A percentile compares a stretch with the other conserved stretches of the same genome.
Conservation (phyloP, 2,888 invertebrate genomes). For the Scaptomyza caliginosa region DNA sequence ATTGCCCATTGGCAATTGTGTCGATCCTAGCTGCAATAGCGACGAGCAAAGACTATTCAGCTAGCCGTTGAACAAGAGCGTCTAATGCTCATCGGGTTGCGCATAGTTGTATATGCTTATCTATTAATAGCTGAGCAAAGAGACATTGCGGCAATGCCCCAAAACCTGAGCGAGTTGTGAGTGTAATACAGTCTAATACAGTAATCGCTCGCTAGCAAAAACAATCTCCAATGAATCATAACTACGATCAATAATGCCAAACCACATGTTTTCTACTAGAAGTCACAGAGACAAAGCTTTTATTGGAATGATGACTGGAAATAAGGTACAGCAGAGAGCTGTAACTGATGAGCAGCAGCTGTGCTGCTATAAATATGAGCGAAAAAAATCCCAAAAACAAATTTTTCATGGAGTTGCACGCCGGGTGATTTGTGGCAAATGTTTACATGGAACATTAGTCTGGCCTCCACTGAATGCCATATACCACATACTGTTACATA, state of each 20-base stretch:
- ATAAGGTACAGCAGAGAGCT: not conserved
- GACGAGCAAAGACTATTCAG: conserved; percentile 61
- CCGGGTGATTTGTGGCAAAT: conserved; percentile 24
- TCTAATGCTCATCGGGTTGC: conserved; percentile 58
- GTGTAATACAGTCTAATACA: conserved; percentile 2
- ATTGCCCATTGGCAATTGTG: conserved; percentile 43
- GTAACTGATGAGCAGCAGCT: conserved; percentile 7
- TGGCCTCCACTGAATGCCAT: conserved; percentile 32
- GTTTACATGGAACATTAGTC: conserved; percentile 37
- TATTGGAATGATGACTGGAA: not conserved
- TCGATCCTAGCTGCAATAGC: conserved; percentile 54
- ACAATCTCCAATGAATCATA: not conserved
- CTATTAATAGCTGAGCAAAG: conserved; percentile 61
- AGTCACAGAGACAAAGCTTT: not conserved
- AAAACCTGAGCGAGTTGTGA: conserved; percentile 15
- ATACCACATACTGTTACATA: not conserved
- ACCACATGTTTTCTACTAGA: not conserved
- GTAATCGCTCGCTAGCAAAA: not conserved
- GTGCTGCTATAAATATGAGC: conserved; percentile 28
- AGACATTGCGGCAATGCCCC: conserved; percentile 25
- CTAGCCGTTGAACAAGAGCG: conserved; percentile 35
- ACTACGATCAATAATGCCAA: not conserved
- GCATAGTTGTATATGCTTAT: conserved; percentile 31
- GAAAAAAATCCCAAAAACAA: conserved; percentile 3
- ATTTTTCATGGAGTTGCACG: conserved; percentile 45